These are phyloP conservation scores for Diacarnus erythraeanus DNA, from an alignment of 37 sponge, comb jelly and placozoan species.

Conservation along the genomic window DNA sequence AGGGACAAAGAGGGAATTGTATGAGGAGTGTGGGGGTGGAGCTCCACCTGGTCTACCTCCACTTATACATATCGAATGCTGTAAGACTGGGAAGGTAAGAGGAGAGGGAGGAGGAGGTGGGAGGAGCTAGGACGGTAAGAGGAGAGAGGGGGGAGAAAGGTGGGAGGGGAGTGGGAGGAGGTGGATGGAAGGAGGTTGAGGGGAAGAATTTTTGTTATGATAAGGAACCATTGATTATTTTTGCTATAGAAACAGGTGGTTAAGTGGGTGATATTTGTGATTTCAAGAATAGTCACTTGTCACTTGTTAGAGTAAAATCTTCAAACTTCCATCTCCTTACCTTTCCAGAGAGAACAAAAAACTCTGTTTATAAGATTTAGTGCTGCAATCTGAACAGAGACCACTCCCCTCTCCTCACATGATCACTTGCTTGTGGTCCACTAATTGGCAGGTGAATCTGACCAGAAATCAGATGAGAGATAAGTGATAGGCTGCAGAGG, in stretches of 20 bases:
- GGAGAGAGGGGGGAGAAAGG: background rate
- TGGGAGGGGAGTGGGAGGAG: background rate
- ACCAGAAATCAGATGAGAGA: no score
- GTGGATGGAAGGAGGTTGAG: background rate
- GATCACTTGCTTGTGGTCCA: no score
- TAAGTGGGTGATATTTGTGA: background rate
- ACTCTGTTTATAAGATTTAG: no score
- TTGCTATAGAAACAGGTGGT: background rate
- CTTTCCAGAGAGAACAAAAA: no score
- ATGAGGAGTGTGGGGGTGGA: conserved; percentile 83
- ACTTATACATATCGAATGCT: conserved; percentile 82
- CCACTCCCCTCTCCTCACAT: no score
- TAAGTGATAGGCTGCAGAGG: no score
- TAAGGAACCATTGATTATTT: no score
- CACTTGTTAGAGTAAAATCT: background rate
- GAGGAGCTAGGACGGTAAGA: background rate
- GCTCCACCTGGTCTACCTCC: conserved; percentile 73
- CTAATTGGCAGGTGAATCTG: no score
- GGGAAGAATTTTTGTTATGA: background rate
- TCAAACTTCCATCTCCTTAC: background rate
- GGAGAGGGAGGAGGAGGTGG: no score
- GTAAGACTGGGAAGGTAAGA: conserved; percentile 63
- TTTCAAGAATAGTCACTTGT: no score
- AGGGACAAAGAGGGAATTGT: conserved; percentile 60
- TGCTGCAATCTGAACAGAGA: no score